Evolutionary conservation across 2,797 vertebrate species (phyloP).

Genomic region (Phalanger gymnotis): DNA sequence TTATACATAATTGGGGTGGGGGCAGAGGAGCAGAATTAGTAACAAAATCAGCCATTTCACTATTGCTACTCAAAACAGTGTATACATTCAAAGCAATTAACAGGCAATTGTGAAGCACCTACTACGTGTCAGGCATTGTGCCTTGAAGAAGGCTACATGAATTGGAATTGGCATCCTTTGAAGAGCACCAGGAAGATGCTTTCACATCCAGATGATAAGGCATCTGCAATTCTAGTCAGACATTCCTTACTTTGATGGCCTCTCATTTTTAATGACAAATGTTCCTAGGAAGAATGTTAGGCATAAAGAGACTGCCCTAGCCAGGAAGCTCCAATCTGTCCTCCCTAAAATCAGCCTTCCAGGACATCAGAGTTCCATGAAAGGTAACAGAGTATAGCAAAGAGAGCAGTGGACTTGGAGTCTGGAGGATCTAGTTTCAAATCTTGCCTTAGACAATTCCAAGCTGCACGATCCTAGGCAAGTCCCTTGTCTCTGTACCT

Average conservation of each 20-base stretch:
- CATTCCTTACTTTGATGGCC: not conserved
- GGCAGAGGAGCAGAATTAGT: constrained; percentile 73
- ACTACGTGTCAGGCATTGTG: not conserved
- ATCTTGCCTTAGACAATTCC: not conserved
- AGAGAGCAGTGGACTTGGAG: not conserved
- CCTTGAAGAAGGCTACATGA: not conserved
- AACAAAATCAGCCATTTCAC: constrained; percentile 63
- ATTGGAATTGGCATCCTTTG: not conserved
- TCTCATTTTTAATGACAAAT: not conserved
- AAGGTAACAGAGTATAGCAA: not conserved
- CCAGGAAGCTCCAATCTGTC: not conserved
- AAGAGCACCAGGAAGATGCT: not conserved
- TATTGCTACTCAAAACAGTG: not conserved
- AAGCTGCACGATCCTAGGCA: not conserved
- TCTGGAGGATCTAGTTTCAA: not conserved
- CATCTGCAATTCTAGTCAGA: not conserved
- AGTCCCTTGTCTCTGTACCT: not conserved
- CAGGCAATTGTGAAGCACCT: not conserved
- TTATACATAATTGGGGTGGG: constrained; percentile 80
- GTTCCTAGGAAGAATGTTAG: not conserved
- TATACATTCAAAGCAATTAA: not conserved
- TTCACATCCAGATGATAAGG: not conserved
- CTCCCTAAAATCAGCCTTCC: not conserved
- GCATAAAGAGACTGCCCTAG: not conserved
- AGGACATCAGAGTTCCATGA: not conserved